phyloP scores from a whole-genome alignment of 2,797 vertebrate species.

The Sylvilagus floridanus region DNA sequence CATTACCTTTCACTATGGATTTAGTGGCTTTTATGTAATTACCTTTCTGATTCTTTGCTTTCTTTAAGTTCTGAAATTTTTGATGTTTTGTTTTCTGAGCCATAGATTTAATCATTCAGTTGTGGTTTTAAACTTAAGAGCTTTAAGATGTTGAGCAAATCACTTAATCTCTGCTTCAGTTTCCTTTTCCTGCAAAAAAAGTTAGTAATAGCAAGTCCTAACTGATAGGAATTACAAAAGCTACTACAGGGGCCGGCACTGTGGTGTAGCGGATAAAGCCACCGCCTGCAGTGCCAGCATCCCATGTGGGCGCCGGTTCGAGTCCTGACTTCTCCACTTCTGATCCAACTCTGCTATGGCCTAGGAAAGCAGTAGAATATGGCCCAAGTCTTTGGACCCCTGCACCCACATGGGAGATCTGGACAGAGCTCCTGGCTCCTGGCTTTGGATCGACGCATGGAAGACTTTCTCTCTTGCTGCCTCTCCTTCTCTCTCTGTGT shows the following conservation, averaged over 20 bases:
- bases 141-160: constrained; percentile 52
- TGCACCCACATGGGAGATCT: too few relatives aligned
- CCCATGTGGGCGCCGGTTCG: too few relatives aligned
- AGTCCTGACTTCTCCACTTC: too few relatives aligned
- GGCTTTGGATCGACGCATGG: too few relatives aligned
- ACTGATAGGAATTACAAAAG: not conserved
- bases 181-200: constrained; percentile 61
- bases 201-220: not conserved
- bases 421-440: too few relatives aligned
- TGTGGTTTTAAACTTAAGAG: not conserved
- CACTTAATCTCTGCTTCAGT: constrained; percentile 29
- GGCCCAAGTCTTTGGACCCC: too few relatives aligned
- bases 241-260: not conserved
- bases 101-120: not conserved
- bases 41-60: not conserved
- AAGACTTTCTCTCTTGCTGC: too few relatives aligned
- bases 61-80: constrained; percentile 46
- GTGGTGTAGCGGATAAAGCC: too few relatives aligned
- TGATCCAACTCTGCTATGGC: too few relatives aligned
- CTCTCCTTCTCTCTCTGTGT: too few relatives aligned
- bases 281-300: too few relatives aligned
- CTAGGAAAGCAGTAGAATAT: too few relatives aligned
- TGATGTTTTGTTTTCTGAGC: constrained; percentile 36
- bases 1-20: not conserved
- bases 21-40: not conserved